These are phyloP conservation scores for Oscheius sp. DNA, from an alignment of 2,888 invertebrate genomes.

Conservation along the genomic window DNA sequence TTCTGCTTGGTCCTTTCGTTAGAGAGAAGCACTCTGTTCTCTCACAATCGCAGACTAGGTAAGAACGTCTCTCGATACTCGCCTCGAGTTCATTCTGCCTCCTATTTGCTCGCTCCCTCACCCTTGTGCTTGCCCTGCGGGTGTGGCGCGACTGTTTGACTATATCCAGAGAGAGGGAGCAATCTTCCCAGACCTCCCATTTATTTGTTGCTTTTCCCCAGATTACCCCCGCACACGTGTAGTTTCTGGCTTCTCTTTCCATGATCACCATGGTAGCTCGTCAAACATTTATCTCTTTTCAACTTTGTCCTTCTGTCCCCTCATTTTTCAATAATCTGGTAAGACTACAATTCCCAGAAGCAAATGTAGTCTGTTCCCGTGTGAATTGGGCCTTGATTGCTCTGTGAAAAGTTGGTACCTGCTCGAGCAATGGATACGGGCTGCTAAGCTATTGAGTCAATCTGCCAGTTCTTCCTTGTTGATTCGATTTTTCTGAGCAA, in stretches of 20 bases:
- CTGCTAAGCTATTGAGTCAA: no score
- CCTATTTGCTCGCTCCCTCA: background rate
- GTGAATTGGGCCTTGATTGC: no score
- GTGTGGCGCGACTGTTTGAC: no score
- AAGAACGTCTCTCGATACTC: background rate
- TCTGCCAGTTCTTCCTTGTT: no score
- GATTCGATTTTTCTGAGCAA: no score
- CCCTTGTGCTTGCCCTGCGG: no score
- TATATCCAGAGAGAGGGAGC: background rate
- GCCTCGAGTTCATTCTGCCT: background rate
- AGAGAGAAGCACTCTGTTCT: no score
- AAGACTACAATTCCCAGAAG: background rate
- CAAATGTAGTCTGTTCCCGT: background rate
- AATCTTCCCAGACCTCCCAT: background rate
- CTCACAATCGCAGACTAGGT: no score
- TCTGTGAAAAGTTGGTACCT: no score
- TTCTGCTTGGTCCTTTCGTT: no score
- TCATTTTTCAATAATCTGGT: background rate
- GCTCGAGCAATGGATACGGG: no score
- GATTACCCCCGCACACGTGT: background rate
- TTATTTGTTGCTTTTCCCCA: background rate
- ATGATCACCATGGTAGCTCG: conserved; percentile 24
- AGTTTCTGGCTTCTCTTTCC: conserved; percentile 2
- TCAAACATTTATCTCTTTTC: background rate
- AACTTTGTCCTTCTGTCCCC: background rate